Evolutionary conservation across 53 echinoderm and acorn worm species (phyloP).

Genomic region (Paracentrotus lividus): DNA sequence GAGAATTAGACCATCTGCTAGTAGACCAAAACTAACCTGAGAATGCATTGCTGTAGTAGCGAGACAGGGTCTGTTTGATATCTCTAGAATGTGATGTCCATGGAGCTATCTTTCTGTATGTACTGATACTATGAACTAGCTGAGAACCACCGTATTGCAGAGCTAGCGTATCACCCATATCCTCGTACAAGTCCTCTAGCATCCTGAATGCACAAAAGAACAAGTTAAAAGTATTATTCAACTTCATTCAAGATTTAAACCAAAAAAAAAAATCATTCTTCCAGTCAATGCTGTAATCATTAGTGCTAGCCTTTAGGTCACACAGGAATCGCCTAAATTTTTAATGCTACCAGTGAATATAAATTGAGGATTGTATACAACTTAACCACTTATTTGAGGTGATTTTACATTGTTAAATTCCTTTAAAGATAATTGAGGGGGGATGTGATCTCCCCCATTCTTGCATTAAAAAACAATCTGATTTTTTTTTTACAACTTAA

Average conservation of each 20-base stretch:
- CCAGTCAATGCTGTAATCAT: too few relatives aligned
- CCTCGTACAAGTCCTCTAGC: conserved; percentile 93
- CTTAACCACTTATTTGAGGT: too few relatives aligned
- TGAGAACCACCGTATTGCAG: conserved; percentile 99
- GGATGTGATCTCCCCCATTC: not conserved
- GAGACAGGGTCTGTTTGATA: conserved; percentile 95
- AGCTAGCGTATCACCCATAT: conserved; percentile 97
- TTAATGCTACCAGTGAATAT: too few relatives aligned
- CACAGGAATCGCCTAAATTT: too few relatives aligned
- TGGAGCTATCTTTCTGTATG: conserved; percentile 92
- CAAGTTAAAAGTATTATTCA: too few relatives aligned
- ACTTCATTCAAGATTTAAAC: too few relatives aligned
- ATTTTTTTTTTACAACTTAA: not conserved
- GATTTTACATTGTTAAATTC: too few relatives aligned
- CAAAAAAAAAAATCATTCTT: too few relatives aligned
- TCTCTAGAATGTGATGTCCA: conserved; percentile 98
- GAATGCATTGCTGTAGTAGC: conserved; percentile 99
- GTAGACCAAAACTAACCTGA: conserved; percentile 83
- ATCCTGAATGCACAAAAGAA: conserved; percentile 69
- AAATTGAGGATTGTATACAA: too few relatives aligned
- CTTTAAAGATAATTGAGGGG: too few relatives aligned
- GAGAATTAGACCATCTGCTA: too few relatives aligned
- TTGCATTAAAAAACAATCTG: not conserved
- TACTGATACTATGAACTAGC: conserved; percentile 94
- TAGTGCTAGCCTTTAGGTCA: too few relatives aligned